These are phyloP conservation scores for Holothuria scabra DNA, from an alignment of 53 echinoderm and acorn worm species.

Conservation along the genomic window DNA sequence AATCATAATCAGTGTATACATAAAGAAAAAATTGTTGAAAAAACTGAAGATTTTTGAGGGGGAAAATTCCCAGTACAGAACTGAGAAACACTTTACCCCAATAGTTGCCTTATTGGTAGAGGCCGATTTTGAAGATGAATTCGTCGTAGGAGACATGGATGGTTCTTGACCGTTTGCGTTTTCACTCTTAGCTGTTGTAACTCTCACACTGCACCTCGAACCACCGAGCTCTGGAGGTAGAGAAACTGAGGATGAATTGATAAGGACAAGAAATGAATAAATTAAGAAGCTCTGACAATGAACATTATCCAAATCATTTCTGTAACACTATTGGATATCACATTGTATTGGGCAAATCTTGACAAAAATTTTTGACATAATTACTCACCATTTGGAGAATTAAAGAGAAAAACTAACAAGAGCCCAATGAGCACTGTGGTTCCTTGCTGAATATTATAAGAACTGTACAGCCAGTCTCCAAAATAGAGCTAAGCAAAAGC, in stretches of 20 bases:
- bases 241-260: conserved; percentile 60
- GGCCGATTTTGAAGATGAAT: conserved; percentile 14
- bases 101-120: conserved; percentile 42
- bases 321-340: neutral
- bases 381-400: too few species aligned
- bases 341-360: too few species aligned
- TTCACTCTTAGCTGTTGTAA: conserved; percentile 51
- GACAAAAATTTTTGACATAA: too few species aligned
- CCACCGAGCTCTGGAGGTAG: conserved; percentile 93
- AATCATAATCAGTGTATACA: too few species aligned
- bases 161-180: conserved; percentile 18
- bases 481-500: too few species aligned
- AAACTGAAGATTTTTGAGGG: too few species aligned
- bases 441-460: too few species aligned
- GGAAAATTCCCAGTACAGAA: too few species aligned
- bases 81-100: conserved; percentile 23
- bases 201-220: conserved; percentile 82
- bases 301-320: neutral
- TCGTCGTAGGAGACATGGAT: conserved; percentile 41
- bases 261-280: neutral
- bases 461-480: too few species aligned
- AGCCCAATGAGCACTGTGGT: too few species aligned
- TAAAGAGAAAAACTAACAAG: too few species aligned
- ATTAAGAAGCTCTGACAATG: neutral
- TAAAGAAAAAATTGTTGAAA: too few species aligned